phyloP scores from a whole-genome alignment of 2,797 vertebrate genomes.

The Oryzias sinensis region DNA sequence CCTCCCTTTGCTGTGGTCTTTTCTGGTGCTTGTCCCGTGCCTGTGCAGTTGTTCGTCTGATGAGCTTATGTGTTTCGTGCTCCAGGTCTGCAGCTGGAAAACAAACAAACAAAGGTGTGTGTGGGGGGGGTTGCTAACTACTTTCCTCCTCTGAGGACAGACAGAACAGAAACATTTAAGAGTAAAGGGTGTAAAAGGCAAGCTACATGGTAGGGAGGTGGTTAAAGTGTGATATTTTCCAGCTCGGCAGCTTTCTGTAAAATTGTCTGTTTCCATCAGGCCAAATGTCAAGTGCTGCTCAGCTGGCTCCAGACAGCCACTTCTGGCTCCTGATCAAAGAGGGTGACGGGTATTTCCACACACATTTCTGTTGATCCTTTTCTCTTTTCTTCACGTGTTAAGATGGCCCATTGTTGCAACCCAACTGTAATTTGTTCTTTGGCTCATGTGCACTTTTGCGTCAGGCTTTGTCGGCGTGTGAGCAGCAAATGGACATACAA shows the following conservation, averaged over 20 bases:
- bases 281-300: constrained; percentile 81
- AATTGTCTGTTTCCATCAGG: constrained; percentile 77
- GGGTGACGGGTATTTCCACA: constrained; percentile 71
- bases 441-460: constrained; percentile 69
- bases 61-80: constrained; percentile 54
- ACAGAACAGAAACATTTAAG: constrained; percentile 40
- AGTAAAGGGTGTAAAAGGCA: constrained; percentile 33
- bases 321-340: constrained; percentile 64
- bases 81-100: constrained; percentile 17
- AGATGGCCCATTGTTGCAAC: constrained; percentile 67
- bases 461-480: constrained; percentile 65
- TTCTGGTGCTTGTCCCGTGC: constrained; percentile 63
- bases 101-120: constrained; percentile 8
- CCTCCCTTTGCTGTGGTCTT: constrained; percentile 65
- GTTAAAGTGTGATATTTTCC: constrained; percentile 57
- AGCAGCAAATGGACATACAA: constrained; percentile 68
- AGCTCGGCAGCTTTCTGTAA: constrained; percentile 67
- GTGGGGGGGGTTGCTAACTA: constrained; percentile 5
- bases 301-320: constrained; percentile 66
- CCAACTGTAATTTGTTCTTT: constrained; percentile 73
- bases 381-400: constrained; percentile 42
- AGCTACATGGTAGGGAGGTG: constrained; percentile 34
- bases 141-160: constrained; percentile 40
- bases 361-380: constrained; percentile 53
- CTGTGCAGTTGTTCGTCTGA: constrained; percentile 60